Evolutionary conservation across 2,797 vertebrate species (phyloP).

Genomic region (Malurus splendens): DNA sequence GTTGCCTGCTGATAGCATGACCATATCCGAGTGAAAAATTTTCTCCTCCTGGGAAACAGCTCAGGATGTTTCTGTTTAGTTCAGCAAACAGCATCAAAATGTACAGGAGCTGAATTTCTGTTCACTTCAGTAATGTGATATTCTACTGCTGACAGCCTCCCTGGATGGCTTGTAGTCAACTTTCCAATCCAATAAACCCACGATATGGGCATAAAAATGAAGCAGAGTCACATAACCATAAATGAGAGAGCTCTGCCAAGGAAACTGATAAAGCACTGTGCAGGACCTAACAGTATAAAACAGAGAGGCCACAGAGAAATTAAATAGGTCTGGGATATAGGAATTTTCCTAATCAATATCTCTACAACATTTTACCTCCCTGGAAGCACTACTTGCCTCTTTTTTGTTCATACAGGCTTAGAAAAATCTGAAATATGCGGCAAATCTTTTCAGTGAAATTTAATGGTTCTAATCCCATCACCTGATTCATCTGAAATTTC

Average conservation of each 20-base stretch:
- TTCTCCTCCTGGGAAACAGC: not conserved
- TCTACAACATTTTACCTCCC: not conserved
- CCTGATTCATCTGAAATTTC: not conserved
- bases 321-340: not conserved
- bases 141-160: slow-evolving; percentile 11
- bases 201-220: slow-evolving; percentile 13
- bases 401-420: not conserved
- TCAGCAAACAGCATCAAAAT: slow-evolving; percentile 4
- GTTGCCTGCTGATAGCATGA: not conserved
- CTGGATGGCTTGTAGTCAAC: slow-evolving; percentile 19
- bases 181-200: slow-evolving; percentile 25
- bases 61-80: slow-evolving; percentile 21
- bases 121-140: slow-evolving; percentile 20
- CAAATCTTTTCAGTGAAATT: not conserved
- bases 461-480: not conserved
- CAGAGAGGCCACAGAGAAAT: not conserved
- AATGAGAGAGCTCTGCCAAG: not conserved
- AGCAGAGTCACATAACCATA: not conserved
- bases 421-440: not conserved
- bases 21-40: not conserved
- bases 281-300: not conserved
- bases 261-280: not conserved
- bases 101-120: slow-evolving; percentile 14
- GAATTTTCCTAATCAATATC: not conserved
- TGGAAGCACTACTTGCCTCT: not conserved